These are phyloP conservation scores for Trematomus bernacchii DNA, from an alignment of 2,797 vertebrate genomes.

Conservation along the genomic window DNA sequence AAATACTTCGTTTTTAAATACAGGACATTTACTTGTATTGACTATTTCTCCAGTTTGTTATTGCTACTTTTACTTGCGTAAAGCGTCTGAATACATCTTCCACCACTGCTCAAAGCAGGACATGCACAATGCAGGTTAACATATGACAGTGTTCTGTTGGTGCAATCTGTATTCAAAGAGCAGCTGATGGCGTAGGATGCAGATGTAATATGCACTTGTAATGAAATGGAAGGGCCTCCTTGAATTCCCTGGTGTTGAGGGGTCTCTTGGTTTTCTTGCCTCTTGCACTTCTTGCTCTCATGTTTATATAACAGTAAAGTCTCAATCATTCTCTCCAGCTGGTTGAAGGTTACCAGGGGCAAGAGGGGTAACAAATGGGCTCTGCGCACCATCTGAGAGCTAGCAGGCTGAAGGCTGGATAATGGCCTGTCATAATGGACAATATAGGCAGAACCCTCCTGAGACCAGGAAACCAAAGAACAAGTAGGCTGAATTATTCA, in stretches of 20 bases:
- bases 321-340: slow-evolving; percentile 89
- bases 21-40: slow-evolving; percentile 1
- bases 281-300: slow-evolving; percentile 89
- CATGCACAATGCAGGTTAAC: slow-evolving; percentile 53
- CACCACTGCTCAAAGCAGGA: slow-evolving; percentile 33
- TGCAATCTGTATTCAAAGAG: slow-evolving; percentile 79
- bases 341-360: slow-evolving; percentile 96
- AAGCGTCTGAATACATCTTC: slow-evolving; percentile 25
- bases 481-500: slow-evolving; percentile 97
- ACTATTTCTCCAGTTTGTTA: not conserved
- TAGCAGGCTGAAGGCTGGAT: slow-evolving; percentile 94
- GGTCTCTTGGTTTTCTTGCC: slow-evolving; percentile 77
- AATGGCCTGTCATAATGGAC: slow-evolving; percentile 97
- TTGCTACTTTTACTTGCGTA: slow-evolving; percentile 13
- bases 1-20: not conserved
- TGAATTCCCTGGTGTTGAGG: slow-evolving; percentile 77
- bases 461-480: slow-evolving; percentile 90
- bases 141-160: slow-evolving; percentile 56
- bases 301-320: slow-evolving; percentile 95
- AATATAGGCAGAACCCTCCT: slow-evolving; percentile 92
- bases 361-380: slow-evolving; percentile 90
- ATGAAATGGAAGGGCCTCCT: slow-evolving; percentile 82
- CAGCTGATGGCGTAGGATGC: slow-evolving; percentile 73
- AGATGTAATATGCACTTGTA: slow-evolving; percentile 86
- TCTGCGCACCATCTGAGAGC: slow-evolving; percentile 92